Base-by-base conservation (phyloP, 2,888 invertebrate species). In the Pinctada fucata region DNA sequence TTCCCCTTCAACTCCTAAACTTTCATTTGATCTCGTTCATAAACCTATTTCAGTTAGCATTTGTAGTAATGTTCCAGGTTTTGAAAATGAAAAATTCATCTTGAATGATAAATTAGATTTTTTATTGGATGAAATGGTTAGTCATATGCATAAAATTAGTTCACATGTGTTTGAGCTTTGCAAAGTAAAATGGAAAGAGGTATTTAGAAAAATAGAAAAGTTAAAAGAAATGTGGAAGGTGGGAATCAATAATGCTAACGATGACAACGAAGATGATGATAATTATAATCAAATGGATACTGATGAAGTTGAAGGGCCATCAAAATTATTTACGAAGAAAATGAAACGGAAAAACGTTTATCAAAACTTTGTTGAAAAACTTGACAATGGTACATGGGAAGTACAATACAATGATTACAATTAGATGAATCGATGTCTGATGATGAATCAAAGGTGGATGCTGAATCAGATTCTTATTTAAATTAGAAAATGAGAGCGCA, bases 11-110 rank as follows among this genome's bases (percentile, higher is more conserved):
- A 79, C 78, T 16, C 68, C 67, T 50, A 73, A 72, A 47, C 65
- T 82, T 69, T 47, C 68, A 13, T 80, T 75, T 77, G 75, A 75
- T 31, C 69, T 71, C 31, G 49, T 52, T 13, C 82, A 80, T 65
- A 69, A 70, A 3, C 79, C 82, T 16, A 76, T 82, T 8, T 80
- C 75, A 3, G 82, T 78, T 6, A 72, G 75, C 47, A 48, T 82
- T 0, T 82, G 78, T 52, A 65, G 66, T 47, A 80, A 82, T 64
- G 75, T 82, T 5, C 65, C 65, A 8, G 78, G 73, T 3, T 72
- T 66, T 49, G 74, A 74, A 47, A 72, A 79, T 1, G 71, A 76
- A 64, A 50, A 63, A 16, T 79, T 77, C 58, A 48, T 81, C 48
- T 75, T 81, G n/a, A 16, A 81, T 2, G 48, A 72, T 4, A 52